Evolutionary conservation across 1,140 invertebrate genomes (phyloP).

Genomic region (Leptoteleia sp.): DNA sequence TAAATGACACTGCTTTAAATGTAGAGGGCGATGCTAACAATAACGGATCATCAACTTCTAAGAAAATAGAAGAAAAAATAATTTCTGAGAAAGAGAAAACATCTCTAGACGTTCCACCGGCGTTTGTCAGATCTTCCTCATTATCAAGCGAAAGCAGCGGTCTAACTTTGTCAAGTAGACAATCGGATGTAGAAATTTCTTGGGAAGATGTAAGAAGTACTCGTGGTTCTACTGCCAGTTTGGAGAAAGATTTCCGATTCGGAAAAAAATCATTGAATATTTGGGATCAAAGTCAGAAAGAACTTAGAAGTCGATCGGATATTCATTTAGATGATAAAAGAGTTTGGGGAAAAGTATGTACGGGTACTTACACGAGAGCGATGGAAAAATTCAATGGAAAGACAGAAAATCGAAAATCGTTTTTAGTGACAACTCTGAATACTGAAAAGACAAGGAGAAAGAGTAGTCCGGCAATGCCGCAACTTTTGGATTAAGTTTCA

Average conservation of each 20-base stretch:
- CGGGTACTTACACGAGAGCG: slow-evolving; percentile 80
- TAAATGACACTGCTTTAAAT: slow-evolving; percentile 72
- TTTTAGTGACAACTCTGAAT: slow-evolving; percentile 51
- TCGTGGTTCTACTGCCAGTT: slow-evolving; percentile 59
- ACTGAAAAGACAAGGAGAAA: slow-evolving; percentile 75
- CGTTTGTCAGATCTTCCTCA: slow-evolving; percentile 73
- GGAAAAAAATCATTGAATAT: slow-evolving; percentile 53
- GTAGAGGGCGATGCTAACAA: slow-evolving; percentile 65
- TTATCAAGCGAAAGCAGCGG: slow-evolving; percentile 74
- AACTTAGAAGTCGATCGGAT: slow-evolving; percentile 44
- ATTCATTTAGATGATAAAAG: slow-evolving; percentile 69
- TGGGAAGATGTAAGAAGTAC: slow-evolving; percentile 73
- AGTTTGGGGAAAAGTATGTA: slow-evolving; percentile 79
- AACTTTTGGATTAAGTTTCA: slow-evolving; percentile 68
- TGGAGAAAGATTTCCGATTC: slow-evolving; percentile 68
- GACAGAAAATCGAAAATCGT: slow-evolving; percentile 61
- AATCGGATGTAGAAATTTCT: slow-evolving; percentile 71
- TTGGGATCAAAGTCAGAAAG: slow-evolving; percentile 45
- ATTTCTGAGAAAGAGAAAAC: slow-evolving; percentile 55
- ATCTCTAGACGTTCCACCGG: slow-evolving; percentile 65
- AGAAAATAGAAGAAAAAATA: background rate
- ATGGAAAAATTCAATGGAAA: slow-evolving; percentile 80
- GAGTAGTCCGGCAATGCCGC: slow-evolving; percentile 76
- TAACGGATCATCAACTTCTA: slow-evolving; percentile 45
- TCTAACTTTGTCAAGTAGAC: slow-evolving; percentile 70